Evolutionary conservation across 2,888 invertebrate genomes (phyloP), one percentile per base, ranked within the genome.

Genomic region (Thelaira solivaga): DNA sequence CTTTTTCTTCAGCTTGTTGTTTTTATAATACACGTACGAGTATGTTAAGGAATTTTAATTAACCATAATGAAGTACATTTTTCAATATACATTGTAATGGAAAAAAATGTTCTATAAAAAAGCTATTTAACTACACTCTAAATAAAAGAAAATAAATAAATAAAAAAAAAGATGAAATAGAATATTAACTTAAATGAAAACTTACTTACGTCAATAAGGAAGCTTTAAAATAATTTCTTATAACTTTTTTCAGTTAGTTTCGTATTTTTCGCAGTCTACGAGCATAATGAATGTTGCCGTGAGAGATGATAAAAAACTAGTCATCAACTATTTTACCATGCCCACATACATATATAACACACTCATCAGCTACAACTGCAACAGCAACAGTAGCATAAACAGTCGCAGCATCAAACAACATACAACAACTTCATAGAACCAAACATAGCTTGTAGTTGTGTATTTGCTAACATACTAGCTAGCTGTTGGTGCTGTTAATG

Each of bases 231-330:
- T 59, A 69, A 53, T 65, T 64, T 55, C 47, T 39, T 62, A 49
- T 13, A 49, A 10, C 11, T 36, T 43, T 24, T 45, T 41, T 2
- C 45, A 10, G n/a, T 36, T 64, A 22, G 20, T 49, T 49, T 53
- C 36, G 41, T n/a, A n/a, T n/a, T n/a, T n/a, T n/a, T n/a, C n/a
- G n/a, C n/a, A n/a, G 13, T 47, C 47, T 34, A 6, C 1, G 0
- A 29, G n/a, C n/a, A n/a, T 31, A n/a, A 36, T 34, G 26, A 68
- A 64, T 74, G 43, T 43, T 73, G 73, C 68, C 49, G 47, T 67
- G 67, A 75, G 61, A 68, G 67, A 68, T 68, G 74, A 75, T 75
- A 75, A 67, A 61, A 68, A 68, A 53, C 53, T 29, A 75, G 67
- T 68, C 61, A 68, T 62, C 74, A 68, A 53, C 39, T 61, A 74